Evolutionary conservation across 92 coral and sea anemone species (phyloP), one percentile per base, ranked within the genome.

Genomic region (Anthopleura xanthogrammica): DNA sequence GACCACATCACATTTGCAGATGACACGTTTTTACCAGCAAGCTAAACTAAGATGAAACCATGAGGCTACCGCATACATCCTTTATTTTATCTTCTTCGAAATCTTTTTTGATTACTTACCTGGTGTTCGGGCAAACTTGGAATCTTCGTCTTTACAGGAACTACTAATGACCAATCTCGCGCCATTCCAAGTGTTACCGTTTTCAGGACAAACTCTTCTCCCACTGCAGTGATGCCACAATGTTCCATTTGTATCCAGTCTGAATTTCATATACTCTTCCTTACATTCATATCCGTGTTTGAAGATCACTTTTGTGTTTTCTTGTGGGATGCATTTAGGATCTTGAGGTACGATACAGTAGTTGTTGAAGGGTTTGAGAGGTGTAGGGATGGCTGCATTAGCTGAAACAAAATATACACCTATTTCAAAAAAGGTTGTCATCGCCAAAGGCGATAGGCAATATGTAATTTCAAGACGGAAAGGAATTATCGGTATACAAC

Each of bases 301-400:
- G 77, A 85, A 89, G 52, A 89, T 79, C 8, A 89, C 66, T 66
- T 56, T 72, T 12, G 56, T 43, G 42, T 55, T 77, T 52, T 89
- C 89, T n/a, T 52, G 29, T 16, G 89, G 87, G 23, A 20, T 41
- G 75, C 89, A 86, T 0, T 40, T 78, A 4, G 46, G 56, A 54
- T 70, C 56, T 65, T 71, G 50, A 9, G 87, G 89, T 54, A 80
- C 84, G 57, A 89, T 80, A 50, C 92, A 89, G 60, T 89, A 46
- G 55, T 79, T 79, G 56, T 82, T 82, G 77, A 40, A 77, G 5
- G 89, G 78, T 60, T 80, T 77, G 13, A 89, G 79, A 6, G 89
- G 80, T 56, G 89, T 85, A 8, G 92, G 81, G 16, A 54, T 41
- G 9, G 89, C 64, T 24, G 92, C 80, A 54, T 82, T 81, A 12